phyloP scores from a whole-genome alignment of 2,113 vertebrate species.

The Lagopus leucura region DNA sequence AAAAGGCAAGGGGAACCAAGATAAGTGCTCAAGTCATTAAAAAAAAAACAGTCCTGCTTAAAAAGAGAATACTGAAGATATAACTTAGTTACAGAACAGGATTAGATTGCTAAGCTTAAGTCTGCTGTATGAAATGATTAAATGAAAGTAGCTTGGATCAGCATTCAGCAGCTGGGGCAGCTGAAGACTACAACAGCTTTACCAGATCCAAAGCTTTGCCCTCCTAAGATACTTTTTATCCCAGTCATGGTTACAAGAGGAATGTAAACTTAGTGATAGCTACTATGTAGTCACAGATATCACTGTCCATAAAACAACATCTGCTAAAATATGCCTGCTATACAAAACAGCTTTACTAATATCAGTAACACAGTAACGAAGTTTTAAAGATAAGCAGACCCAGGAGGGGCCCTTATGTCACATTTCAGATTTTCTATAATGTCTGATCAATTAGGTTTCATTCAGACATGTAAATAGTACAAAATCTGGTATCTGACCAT shows the following conservation, averaged over 20 bases:
- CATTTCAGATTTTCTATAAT: neutral
- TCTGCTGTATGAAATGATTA: neutral
- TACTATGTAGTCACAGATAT: neutral
- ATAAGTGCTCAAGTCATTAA: neutral
- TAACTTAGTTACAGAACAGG: neutral
- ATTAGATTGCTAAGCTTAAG: neutral
- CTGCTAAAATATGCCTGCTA: neutral
- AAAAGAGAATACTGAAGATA: neutral
- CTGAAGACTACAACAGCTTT: neutral
- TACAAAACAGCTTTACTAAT: neutral
- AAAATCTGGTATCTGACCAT: neutral
- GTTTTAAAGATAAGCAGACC: neutral
- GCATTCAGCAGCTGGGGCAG: neutral
- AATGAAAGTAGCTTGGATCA: neutral
- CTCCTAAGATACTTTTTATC: neutral
- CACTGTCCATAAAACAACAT: neutral
- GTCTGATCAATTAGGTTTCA: neutral
- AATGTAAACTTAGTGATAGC: neutral
- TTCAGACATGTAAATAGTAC: neutral
- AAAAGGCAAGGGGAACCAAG: neutral
- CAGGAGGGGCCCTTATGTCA: neutral
- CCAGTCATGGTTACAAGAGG: neutral
- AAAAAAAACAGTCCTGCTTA: too few relatives aligned
- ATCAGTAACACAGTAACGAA: neutral
- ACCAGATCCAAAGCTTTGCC: neutral